Evolutionary conservation across 2,797 vertebrate genomes (phyloP), one percentile per base, ranked within the genome.

Genomic region (Champsocephalus esox): DNA sequence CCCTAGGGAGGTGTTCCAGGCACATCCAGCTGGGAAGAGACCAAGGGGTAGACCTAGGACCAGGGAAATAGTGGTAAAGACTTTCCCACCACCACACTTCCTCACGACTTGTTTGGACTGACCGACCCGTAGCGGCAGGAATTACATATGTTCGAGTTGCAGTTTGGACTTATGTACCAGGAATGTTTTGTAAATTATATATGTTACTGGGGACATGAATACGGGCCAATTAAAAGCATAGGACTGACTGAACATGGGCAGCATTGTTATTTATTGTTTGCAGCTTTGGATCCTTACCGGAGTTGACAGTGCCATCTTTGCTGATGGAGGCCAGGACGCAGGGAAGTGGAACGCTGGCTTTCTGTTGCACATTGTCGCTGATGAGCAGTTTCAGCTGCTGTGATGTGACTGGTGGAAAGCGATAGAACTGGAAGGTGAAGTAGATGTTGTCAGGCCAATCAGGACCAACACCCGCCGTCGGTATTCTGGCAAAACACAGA

Each of bases 391-490:
- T 94, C 68, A 99, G 93, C 9, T 93, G 94, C 0, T 96, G 95
- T 0, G 97, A 97, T 3, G 94, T 97, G 66, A 95, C 90, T 0
- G 95, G 95, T 0, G 96, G 95, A 61, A 99, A 99, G 10, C 96
- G 96, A 86, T 99, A 99, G 82, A 99, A 96, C 94, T 99, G 98
- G 95, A 99, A 98, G 73, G 96, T 99, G 91, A 99, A 94, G 86
- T 97, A 95, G 87, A 99, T 64, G 7, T 91, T 96, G 51, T 78
- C 81, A 0, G 96, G 97, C 96, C 96, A 97, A 0, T 82, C 91
- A 0, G 80, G 61, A 24, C 80, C 82, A 2, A 61, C 7, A 0
- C 85, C 62, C 0, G 87, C 86, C 69, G 83, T 83, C n/a, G 90
- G 79, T 19, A 90, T 64, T 87, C 98, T 99, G 89, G 45, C 65